phyloP scores from a whole-genome alignment of 1,140 invertebrate species.

The Zaprionus tsacasi region DNA sequence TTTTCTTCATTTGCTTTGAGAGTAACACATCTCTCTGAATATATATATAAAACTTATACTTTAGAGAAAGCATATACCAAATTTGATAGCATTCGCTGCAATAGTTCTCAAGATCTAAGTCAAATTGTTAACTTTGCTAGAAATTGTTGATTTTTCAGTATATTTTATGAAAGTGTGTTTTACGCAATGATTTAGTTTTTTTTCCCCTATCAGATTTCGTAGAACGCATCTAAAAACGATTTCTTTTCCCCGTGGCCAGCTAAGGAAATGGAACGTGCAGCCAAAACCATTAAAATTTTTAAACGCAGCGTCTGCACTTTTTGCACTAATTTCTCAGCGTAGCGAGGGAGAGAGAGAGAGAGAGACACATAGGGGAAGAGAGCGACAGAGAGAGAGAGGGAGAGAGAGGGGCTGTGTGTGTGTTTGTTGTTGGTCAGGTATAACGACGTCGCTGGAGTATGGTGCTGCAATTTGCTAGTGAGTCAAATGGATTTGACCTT shows the following conservation, averaged over 20 bases:
- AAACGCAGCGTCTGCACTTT: constrained; percentile 76
- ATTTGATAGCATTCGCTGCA: too few species aligned
- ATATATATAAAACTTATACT: too few species aligned
- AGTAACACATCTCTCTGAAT: too few species aligned
- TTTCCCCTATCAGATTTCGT: background rate
- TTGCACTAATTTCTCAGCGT: constrained; percentile 69
- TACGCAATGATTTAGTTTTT: background rate
- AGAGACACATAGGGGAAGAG: constrained; percentile 29
- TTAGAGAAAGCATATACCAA: too few species aligned
- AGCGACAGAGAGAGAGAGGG: constrained; percentile 1
- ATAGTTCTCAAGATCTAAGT: too few species aligned
- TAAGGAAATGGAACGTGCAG: constrained; percentile 53
- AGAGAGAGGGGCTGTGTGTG: constrained; percentile 32
- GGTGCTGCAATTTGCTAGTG: constrained; percentile 75
- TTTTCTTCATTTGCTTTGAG: too few species aligned
- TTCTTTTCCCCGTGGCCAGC: constrained; percentile 35
- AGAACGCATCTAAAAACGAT: background rate
- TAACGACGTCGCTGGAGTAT: constrained; percentile 67
- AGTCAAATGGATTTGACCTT: constrained; percentile 80
- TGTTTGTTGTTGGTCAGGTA: constrained; percentile 59
- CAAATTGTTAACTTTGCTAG: too few species aligned
- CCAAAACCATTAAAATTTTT: constrained; percentile 75
- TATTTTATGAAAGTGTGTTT: background rate
- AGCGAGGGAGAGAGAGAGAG: constrained; percentile 5
- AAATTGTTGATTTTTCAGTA: too few species aligned